Percentiles rank a stretch among this genome's conserved stretches.
Evolutionary conservation across 2,113 vertebrate species (phyloP).

Genomic region (Triplophysa rosa): DNA sequence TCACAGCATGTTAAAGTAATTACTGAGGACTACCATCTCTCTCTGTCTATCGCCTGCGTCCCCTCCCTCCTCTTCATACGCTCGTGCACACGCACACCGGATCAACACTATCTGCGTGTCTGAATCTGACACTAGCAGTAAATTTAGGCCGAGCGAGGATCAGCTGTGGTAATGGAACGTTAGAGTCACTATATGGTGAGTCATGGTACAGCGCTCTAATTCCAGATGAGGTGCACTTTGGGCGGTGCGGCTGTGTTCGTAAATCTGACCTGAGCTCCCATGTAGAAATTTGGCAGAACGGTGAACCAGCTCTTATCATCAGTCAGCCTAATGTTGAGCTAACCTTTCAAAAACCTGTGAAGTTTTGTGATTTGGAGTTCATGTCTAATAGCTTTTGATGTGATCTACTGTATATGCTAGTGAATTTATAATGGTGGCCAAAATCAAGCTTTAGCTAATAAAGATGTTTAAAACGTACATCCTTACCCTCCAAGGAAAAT

Average conservation of each 20-base stretch:
- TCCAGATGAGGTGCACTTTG: slow-evolving; percentile 14
- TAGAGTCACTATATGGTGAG: slow-evolving; percentile 9
- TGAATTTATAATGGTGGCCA: too few species aligned
- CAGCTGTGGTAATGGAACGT: slow-evolving; percentile 29
- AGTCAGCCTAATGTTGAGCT: background rate
- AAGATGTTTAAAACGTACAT: too few species aligned
- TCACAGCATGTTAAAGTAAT: slow-evolving; percentile 47
- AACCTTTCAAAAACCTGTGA: background rate
- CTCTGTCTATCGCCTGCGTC: slow-evolving; percentile 11
- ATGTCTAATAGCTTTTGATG: too few species aligned
- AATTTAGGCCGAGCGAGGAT: slow-evolving; percentile 8
- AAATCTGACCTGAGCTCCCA: background rate
- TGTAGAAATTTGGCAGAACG: background rate
- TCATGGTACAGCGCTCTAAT: slow-evolving; percentile 4
- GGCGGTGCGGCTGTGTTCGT: background rate
- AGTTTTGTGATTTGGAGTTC: background rate
- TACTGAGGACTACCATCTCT: slow-evolving; percentile 30
- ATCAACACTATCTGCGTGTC: slow-evolving; percentile 7
- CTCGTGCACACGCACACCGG: background rate
- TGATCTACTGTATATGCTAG: too few species aligned
- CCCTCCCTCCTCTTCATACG: background rate
- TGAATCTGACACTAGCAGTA: slow-evolving; percentile 34
- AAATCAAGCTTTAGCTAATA: too few species aligned
- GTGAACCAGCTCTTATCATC: background rate
- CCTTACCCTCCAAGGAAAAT: too few species aligned